Percentiles rank a stretch among this genome's conserved stretches.
Evolutionary conservation across 1,140 invertebrate genomes (phyloP).

Genomic region (Notospermus geniculatus): DNA sequence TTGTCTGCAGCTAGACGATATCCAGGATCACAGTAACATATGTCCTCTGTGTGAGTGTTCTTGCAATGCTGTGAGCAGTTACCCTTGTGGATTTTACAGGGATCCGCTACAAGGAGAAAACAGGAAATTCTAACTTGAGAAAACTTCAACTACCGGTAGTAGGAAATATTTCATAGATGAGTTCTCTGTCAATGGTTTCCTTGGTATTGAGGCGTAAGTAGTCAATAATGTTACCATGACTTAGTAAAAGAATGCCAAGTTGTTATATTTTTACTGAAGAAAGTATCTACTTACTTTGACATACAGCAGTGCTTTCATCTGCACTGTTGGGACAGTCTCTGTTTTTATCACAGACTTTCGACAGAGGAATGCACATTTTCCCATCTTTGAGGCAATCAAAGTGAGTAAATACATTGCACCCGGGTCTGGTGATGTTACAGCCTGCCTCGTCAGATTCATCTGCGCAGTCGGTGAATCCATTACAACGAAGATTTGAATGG

Average conservation of each 20-base stretch:
- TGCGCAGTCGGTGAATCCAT: constrained; percentile 2
- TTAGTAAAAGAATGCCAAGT: no score
- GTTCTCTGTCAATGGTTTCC: no score
- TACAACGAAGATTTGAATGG: neutral
- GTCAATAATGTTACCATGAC: no score
- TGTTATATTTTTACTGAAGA: no score
- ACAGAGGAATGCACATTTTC: neutral
- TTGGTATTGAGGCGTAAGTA: no score
- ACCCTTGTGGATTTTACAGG: no score
- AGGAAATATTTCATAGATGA: no score
- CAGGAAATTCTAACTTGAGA: no score
- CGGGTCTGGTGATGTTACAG: neutral
- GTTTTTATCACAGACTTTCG: constrained; percentile 1
- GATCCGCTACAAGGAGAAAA: no score
- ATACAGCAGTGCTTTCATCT: neutral
- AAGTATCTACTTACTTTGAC: no score
- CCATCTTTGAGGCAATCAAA: neutral
- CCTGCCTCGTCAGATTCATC: neutral
- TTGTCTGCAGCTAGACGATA: neutral
- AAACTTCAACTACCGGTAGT: no score
- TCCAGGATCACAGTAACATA: constrained; percentile 4
- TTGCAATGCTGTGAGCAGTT: neutral
- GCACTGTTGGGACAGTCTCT: neutral
- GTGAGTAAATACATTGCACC: neutral
- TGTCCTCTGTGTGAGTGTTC: neutral